Percentiles rank a stretch among this genome's conserved stretches.
Evolutionary conservation across 2,888 invertebrate species (phyloP).

Genomic region (Pheosia gnoma): DNA sequence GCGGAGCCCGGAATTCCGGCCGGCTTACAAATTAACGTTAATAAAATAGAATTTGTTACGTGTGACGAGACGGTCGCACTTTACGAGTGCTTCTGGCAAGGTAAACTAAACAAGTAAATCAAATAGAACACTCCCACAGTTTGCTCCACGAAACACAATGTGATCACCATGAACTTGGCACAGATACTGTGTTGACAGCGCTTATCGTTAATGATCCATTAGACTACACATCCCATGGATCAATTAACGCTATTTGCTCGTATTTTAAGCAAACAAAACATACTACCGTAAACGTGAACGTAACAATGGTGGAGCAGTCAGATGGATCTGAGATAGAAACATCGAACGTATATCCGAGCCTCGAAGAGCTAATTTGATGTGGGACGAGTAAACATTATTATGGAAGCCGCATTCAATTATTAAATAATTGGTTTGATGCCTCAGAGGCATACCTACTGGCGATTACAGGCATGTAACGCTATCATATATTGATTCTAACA

Average conservation of each 20-base stretch:
- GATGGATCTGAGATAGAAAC: background rate
- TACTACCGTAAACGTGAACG: no score
- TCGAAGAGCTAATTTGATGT: background rate
- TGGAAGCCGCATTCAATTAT: background rate
- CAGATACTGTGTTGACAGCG: background rate
- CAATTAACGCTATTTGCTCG: no score
- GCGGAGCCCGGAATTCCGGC: constrained; percentile 1
- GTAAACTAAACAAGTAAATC: background rate
- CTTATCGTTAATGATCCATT: background rate
- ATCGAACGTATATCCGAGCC: background rate
- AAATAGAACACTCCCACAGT: background rate
- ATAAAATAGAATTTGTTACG: constrained; percentile 5
- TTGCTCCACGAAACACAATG: background rate
- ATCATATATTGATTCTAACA: no score
- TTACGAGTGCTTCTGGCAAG: background rate
- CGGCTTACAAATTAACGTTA: constrained; percentile 3
- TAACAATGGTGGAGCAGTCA: no score
- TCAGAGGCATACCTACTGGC: no score
- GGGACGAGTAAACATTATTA: background rate
- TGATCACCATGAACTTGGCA: background rate
- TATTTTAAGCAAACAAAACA: no score
- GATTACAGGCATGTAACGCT: no score
- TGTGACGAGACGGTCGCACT: background rate
- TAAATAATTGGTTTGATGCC: background rate
- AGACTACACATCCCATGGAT: background rate